Percentiles rank a stretch among this genome's conserved stretches.
phyloP scores from a whole-genome alignment of 2,888 invertebrate genomes.

The Ennomos erosarius region DNA sequence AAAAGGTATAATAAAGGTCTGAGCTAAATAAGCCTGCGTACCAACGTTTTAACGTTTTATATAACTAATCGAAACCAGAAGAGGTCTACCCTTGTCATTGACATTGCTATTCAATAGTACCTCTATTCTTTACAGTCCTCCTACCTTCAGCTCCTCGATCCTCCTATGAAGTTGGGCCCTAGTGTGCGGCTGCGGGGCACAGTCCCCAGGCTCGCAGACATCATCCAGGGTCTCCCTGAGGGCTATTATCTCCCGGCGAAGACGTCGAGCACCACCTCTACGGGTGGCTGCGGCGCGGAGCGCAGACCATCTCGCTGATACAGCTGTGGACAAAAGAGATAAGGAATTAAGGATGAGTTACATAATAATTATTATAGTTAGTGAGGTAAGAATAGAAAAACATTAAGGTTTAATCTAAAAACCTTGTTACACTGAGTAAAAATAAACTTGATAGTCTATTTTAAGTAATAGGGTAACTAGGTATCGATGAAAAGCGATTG shows the following conservation, averaged over 20 bases:
- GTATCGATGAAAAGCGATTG: too few species aligned
- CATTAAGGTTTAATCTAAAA: too few species aligned
- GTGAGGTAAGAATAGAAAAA: too few species aligned
- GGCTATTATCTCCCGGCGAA: conserved; percentile 86
- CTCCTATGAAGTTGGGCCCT: conserved; percentile 76
- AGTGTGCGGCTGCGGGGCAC: conserved; percentile 83
- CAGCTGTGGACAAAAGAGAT: conserved; percentile 56
- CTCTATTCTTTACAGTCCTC: background rate
- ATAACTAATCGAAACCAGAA: too few species aligned
- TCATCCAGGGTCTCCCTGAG: conserved; percentile 86
- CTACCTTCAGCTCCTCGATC: conserved; percentile 78
- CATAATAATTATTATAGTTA: background rate
- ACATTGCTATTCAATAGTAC: too few species aligned
- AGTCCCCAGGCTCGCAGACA: conserved; percentile 86
- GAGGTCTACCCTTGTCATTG: too few species aligned
- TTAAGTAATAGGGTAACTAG: too few species aligned
- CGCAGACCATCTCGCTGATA: conserved; percentile 81
- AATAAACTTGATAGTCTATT: too few species aligned
- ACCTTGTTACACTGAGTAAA: too few species aligned
- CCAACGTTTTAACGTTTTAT: too few species aligned
- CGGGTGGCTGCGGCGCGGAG: conserved; percentile 76
- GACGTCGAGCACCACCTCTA: conserved; percentile 75
- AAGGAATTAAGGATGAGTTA: background rate
- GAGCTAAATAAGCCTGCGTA: too few species aligned
- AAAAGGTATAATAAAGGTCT: too few species aligned